Evolutionary conservation across 2,113 vertebrate genomes (phyloP).

Genomic region (Corapipo altera): DNA sequence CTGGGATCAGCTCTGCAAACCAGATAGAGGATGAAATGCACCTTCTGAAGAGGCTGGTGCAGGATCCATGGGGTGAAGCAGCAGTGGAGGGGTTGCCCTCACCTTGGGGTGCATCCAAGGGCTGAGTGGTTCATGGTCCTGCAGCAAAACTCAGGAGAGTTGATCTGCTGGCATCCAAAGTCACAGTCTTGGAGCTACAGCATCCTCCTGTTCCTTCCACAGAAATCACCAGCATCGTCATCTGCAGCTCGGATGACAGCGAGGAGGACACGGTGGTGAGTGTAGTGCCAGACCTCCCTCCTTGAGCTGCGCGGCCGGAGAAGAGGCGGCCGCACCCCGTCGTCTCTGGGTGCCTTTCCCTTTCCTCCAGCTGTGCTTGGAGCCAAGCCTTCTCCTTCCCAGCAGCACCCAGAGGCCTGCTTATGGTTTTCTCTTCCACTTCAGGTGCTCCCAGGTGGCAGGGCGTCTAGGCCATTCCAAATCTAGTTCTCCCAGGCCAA

Average conservation of each 20-base stretch:
- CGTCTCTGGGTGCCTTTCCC: neutral
- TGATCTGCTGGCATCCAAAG: rapidly evolving
- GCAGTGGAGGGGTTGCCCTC: neutral
- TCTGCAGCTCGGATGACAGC: constrained; percentile 72
- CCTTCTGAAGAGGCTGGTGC: neutral
- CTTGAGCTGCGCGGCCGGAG: neutral
- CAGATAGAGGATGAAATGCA: neutral
- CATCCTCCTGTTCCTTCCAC: neutral
- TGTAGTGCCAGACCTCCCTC: neutral
- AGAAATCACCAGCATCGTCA: constrained; percentile 61
- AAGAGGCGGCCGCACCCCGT: neutral
- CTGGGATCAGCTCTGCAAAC: neutral
- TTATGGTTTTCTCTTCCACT: neutral
- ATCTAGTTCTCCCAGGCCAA: neutral
- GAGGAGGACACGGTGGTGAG: constrained; percentile 66
- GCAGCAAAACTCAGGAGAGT: rapidly evolving
- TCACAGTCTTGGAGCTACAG: neutral
- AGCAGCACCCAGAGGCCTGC: neutral
- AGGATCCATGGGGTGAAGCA: neutral
- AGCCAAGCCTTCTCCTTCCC: neutral
- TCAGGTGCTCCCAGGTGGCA: neutral
- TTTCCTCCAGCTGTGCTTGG: neutral
- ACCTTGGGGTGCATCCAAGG: neutral
- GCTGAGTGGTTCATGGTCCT: neutral
- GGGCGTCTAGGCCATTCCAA: neutral